A percentile compares a stretch with the other conserved stretches of the same genome.
Conservation (phyloP, 2,888 invertebrate species). For the Cataglyphis rosenhaueri region DNA sequence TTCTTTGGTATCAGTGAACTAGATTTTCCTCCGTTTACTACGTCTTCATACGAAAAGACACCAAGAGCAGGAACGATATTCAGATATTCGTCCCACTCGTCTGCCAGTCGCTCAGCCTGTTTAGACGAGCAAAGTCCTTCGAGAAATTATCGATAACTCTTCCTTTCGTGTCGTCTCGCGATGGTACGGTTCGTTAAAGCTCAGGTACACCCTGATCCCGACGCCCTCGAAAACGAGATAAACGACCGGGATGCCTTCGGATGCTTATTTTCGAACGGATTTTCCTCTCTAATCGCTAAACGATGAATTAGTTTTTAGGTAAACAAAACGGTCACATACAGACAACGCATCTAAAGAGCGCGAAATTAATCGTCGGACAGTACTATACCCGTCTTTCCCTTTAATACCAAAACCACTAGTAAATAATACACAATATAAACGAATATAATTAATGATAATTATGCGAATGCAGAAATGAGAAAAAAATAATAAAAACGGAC, state of each 20-base stretch:
- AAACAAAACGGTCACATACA: conserved; percentile 39
- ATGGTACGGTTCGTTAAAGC: conserved; percentile 41
- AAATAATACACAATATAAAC: conserved; percentile 61
- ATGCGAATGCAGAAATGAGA: conserved; percentile 53
- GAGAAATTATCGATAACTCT: conserved; percentile 44
- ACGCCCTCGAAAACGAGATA: conserved; percentile 41
- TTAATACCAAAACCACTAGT: conserved; percentile 77
- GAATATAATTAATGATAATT: conserved; percentile 65
- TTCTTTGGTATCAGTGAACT: conserved; percentile 46
- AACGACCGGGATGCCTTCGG: conserved; percentile 52
- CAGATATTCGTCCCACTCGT: conserved; percentile 68
- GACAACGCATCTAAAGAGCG: conserved; percentile 47
- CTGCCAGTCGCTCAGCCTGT: conserved; percentile 64
- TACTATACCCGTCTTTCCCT: conserved; percentile 77
- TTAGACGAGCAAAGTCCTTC: conserved; percentile 52
- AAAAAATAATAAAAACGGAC: conserved; percentile 41
- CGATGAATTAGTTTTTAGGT: conserved; percentile 46
- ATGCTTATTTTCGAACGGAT: conserved; percentile 50
- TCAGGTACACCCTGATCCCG: conserved; percentile 48
- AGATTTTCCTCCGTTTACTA: conserved; percentile 30
- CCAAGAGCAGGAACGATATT: conserved; percentile 58
- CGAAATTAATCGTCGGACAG: conserved; percentile 41
- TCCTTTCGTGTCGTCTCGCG: conserved; percentile 55
- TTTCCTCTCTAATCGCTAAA: conserved; percentile 52
- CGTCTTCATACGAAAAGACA: conserved; percentile 31